Evolutionary conservation across 2,113 vertebrate species (phyloP), one percentile per base, ranked within the genome.

Genomic region (Petroica traversi): DNA sequence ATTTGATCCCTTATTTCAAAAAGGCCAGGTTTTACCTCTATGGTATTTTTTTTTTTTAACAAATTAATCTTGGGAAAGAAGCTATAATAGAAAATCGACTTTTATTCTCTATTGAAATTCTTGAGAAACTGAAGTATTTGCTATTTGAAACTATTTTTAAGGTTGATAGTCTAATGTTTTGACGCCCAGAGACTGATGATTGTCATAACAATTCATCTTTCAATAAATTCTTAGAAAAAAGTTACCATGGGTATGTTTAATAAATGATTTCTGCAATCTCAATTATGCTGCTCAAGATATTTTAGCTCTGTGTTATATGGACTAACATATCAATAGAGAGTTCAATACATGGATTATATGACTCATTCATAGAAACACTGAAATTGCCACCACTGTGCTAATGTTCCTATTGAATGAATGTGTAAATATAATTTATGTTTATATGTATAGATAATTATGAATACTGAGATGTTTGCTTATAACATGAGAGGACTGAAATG

Each of bases 201-300:
- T 97, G 88, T 89, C 89, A 96, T 95, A 95, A 78, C 61, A 92
- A 75, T 55, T 88, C 71, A 93, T 74, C 69, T 96, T 94, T 95
- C 6, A 9, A 85, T 88, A 88, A 38, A 88, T 41, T 89, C 96
- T 92, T 93, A 94, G 93, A 91, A 89, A 95, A 48, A 66, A 79
- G 9, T 75, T 78, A 88, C 72, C 67, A 57, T 74, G 34, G 22
- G 2, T n/a, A 86, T 34, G 9, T 66, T 48, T 34, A 48, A 57
- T 49, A 94, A 84, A 82, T 71, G 87, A 31, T 93, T 84, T 59
- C 73, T 40, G 92, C 52, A 78, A 91, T 89, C 90, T 94, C 11
- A 78, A 36, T 96, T 96, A 84, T 58, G 29, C 6, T 48, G 5
- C 17, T 86, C 23, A 46, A 76, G 58, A 57, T 18, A 77, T 74